phyloP scores from a whole-genome alignment of 2,113 vertebrate genomes.

The Lophius piscatorius region DNA sequence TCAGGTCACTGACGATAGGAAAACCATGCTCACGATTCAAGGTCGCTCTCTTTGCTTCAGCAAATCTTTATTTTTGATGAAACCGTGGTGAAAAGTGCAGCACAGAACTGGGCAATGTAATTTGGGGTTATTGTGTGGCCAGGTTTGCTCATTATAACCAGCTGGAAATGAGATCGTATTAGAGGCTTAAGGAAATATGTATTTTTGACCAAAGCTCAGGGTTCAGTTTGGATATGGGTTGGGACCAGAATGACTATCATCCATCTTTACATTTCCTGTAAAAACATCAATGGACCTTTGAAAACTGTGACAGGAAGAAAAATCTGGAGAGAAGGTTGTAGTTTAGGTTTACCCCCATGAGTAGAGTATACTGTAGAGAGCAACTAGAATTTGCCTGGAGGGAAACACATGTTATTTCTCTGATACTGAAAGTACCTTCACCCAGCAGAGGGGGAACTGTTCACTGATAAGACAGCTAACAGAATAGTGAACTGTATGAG shows the following conservation, averaged over 20 bases:
- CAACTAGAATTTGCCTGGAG: no score
- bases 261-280: no score
- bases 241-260: background rate
- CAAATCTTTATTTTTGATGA: slow-evolving; percentile 29
- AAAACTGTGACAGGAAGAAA: background rate
- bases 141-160: background rate
- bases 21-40: slow-evolving; percentile 14
- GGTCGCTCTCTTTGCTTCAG: background rate
- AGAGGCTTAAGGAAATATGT: background rate
- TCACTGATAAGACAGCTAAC: no score
- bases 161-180: background rate
- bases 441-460: no score
- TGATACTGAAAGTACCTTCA: no score
- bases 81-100: background rate
- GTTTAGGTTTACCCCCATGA: no score
- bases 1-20: slow-evolving; percentile 30
- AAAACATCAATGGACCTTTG: background rate
- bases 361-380: no score
- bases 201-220: background rate
- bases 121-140: background rate
- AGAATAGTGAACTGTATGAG: no score
- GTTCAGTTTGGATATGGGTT: background rate
- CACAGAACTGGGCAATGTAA: background rate
- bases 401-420: no score
- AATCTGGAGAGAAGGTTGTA: background rate